phyloP scores from a whole-genome alignment of 2,888 invertebrate genomes.

The Lycia hirtaria region DNA sequence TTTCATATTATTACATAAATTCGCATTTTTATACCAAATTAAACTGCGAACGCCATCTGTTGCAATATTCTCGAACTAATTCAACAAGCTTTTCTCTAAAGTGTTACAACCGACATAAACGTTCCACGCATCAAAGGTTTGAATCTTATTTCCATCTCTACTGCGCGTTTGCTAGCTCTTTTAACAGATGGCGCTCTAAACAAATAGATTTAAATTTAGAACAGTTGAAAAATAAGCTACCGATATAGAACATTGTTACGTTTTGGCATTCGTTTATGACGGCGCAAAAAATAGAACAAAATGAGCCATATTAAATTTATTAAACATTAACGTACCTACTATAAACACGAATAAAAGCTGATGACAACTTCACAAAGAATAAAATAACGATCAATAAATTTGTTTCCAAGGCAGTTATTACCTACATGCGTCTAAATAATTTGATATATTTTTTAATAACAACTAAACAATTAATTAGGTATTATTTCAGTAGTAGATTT shows the following conservation, averaged over 20 bases:
- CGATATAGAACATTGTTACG: constrained; percentile 19
- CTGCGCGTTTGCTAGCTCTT: neutral
- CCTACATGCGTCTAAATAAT: constrained; percentile 7
- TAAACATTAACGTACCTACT: constrained; percentile 8
- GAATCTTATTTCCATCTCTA: constrained; percentile 14
- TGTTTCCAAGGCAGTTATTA: neutral
- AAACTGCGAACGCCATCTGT: constrained; percentile 33
- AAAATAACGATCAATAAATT: constrained; percentile 7
- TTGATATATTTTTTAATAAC: neutral
- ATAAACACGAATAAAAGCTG: constrained; percentile 10
- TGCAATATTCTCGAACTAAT: constrained; percentile 6
- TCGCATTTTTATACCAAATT: neutral
- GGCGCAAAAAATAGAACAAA: constrained; percentile 18
- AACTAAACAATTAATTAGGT: constrained; percentile 1
- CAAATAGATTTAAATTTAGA: constrained; percentile 7
- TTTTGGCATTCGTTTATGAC: constrained; percentile 29
- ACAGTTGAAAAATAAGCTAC: constrained; percentile 5
- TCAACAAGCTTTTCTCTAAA: neutral
- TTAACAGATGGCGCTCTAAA: constrained; percentile 35
- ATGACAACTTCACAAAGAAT: constrained; percentile 23
- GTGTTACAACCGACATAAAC: neutral
- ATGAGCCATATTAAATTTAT: constrained; percentile 22
- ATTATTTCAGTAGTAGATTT: neutral
- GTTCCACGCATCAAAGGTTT: constrained; percentile 16
- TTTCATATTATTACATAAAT: too few species aligned